Conservation (phyloP, 53 echinoderm and acorn worm genomes). For the Antedon mediterranea region DNA sequence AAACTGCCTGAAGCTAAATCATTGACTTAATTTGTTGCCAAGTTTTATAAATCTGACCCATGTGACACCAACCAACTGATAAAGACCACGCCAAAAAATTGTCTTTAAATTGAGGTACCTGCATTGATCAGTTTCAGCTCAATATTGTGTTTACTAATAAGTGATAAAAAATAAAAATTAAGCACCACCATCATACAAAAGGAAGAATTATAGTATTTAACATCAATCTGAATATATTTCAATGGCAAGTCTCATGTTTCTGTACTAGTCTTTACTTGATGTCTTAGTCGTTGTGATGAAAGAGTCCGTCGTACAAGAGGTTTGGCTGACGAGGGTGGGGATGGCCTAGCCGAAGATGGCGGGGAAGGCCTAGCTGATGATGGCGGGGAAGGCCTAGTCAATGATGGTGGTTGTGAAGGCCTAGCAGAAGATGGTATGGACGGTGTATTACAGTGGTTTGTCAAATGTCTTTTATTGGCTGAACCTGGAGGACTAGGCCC, state of each 20-base stretch:
- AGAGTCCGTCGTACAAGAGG: background rate
- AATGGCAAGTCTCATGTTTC: background rate
- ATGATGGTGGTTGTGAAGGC: slow-evolving; percentile 28
- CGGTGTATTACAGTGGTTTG: background rate
- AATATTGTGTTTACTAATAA: too few relatives aligned
- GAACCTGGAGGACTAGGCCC: background rate
- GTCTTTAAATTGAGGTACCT: too few relatives aligned
- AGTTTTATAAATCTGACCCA: too few relatives aligned
- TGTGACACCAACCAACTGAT: too few relatives aligned
- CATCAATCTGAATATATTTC: too few relatives aligned
- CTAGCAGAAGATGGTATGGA: slow-evolving; percentile 17
- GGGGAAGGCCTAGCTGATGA: slow-evolving; percentile 60
- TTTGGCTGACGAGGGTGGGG: background rate
- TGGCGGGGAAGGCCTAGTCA: slow-evolving; percentile 5
- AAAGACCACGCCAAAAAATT: too few relatives aligned
- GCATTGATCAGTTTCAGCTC: too few relatives aligned
- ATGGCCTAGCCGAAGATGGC: slow-evolving; percentile 50
- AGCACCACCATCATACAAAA: too few relatives aligned
- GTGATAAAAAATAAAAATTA: too few relatives aligned
- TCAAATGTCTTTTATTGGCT: background rate
- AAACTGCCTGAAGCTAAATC: too few relatives aligned
- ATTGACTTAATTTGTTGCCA: too few relatives aligned
- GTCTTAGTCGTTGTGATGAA: background rate
- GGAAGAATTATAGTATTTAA: too few relatives aligned
- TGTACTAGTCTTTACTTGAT: background rate